Conservation (phyloP, 2,113 vertebrate species). For the Pseudorhombus dupliciocellatus region DNA sequence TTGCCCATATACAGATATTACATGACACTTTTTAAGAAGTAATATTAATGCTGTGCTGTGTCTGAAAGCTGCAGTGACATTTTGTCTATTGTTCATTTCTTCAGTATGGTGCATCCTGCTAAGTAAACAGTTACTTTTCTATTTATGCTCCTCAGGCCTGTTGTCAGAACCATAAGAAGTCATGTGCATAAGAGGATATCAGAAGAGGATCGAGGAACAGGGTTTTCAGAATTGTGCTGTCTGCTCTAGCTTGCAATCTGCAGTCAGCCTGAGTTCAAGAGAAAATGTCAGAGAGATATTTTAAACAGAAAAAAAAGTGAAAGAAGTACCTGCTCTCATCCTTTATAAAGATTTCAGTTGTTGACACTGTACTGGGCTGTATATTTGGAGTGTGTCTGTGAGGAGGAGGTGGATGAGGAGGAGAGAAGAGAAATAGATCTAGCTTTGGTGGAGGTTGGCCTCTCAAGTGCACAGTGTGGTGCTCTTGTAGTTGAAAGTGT, state of each 20-base stretch:
- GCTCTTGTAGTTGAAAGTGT: conserved; percentile 52
- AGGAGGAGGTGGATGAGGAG: conserved; percentile 1
- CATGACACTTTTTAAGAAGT: conserved; percentile 1
- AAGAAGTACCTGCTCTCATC: neutral
- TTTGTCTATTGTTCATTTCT: neutral
- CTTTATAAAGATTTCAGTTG: conserved; percentile 33
- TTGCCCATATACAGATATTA: conserved; percentile 13
- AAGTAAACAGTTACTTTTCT: conserved; percentile 8
- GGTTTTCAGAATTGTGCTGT: neutral
- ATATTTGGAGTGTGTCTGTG: conserved; percentile 27
- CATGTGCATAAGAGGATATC: conserved; percentile 6
- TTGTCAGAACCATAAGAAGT: neutral
- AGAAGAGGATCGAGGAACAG: no score
- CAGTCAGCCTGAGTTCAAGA: neutral
- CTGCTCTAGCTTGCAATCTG: neutral
- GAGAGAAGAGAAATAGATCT: conserved; percentile 43
- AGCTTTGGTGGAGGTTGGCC: conserved; percentile 52
- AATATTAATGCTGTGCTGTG: neutral
- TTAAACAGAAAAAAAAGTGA: neutral
- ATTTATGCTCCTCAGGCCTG: conserved; percentile 14
- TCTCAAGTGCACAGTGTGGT: conserved; percentile 56
- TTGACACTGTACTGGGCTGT: conserved; percentile 24
- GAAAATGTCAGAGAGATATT: neutral
- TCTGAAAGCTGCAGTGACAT: neutral
- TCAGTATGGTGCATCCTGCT: neutral